These are phyloP conservation scores for Parnassius smintheus DNA, from an alignment of 2,888 invertebrate genomes.

Conservation along the genomic window DNA sequence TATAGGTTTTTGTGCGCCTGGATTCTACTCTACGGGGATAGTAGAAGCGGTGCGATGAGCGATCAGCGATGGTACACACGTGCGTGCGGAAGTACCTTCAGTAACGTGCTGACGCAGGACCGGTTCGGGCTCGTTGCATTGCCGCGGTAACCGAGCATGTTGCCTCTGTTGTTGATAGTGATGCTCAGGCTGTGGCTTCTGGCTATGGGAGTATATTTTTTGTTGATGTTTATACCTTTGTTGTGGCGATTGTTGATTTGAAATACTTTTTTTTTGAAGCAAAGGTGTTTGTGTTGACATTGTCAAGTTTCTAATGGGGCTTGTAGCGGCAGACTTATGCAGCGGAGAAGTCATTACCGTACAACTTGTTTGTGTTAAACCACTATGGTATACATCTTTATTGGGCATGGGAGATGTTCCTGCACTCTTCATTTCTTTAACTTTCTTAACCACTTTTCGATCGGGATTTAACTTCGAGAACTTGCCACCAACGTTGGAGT, in stretches of 20 bases:
- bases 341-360: slow-evolving; percentile 45
- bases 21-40: slow-evolving; percentile 55
- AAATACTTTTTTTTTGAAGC: slow-evolving; percentile 22
- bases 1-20: slow-evolving; percentile 36
- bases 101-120: slow-evolving; percentile 28
- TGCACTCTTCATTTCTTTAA: slow-evolving; percentile 38
- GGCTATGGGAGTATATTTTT: not conserved
- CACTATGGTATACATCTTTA: slow-evolving; percentile 30
- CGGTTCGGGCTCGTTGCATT: slow-evolving; percentile 1
- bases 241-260: slow-evolving; percentile 8
- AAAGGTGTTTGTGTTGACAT: slow-evolving; percentile 25
- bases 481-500: not conserved
- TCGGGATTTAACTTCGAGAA: slow-evolving; percentile 18
- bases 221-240: slow-evolving; percentile 1
- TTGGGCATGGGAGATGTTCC: slow-evolving; percentile 51
- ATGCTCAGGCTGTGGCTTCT: slow-evolving; percentile 25
- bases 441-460: slow-evolving; percentile 16
- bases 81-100: slow-evolving; percentile 44
- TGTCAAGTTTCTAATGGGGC: slow-evolving; percentile 42
- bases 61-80: slow-evolving; percentile 47
- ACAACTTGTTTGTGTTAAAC: slow-evolving; percentile 36
- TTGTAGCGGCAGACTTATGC: slow-evolving; percentile 50
- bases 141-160: not conserved
- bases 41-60: slow-evolving; percentile 58
- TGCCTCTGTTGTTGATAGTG: not conserved